These are phyloP conservation scores for Lypha dubia DNA, from an alignment of 2,888 invertebrate species.

Conservation along the genomic window DNA sequence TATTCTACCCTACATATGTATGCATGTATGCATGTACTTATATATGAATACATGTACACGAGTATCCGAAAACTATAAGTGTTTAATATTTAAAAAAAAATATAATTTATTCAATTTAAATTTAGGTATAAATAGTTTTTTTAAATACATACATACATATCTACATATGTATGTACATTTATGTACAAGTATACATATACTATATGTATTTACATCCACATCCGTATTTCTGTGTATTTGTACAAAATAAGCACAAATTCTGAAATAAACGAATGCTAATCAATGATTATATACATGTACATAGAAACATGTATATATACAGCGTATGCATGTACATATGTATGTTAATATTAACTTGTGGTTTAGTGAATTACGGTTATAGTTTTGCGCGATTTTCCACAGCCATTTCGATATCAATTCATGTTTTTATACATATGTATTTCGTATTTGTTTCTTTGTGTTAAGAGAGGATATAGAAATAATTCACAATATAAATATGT, in stretches of 20 bases:
- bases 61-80: neutral
- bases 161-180: neutral
- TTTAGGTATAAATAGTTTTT: neutral
- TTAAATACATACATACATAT: neutral
- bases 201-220: neutral
- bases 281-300: neutral
- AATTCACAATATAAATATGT: neutral
- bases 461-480: neutral
- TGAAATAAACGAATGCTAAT: neutral
- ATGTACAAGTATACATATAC: neutral
- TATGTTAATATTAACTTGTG: too few relatives aligned
- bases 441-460: neutral
- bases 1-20: neutral
- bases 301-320: neutral
- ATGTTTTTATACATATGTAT: slow-evolving; percentile 16
- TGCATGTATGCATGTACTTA: neutral
- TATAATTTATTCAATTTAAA: slow-evolving; percentile 8
- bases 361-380: neutral
- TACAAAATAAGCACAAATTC: neutral
- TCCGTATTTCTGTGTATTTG: neutral
- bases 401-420: slow-evolving; percentile 22
- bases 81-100: neutral
- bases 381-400: slow-evolving; percentile 21
- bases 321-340: too few relatives aligned
- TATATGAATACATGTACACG: slow-evolving; percentile 3